Evolutionary conservation across 2,888 invertebrate genomes (phyloP), one percentile per base, ranked within the genome.

Genomic region (Dryobota labecula): DNA sequence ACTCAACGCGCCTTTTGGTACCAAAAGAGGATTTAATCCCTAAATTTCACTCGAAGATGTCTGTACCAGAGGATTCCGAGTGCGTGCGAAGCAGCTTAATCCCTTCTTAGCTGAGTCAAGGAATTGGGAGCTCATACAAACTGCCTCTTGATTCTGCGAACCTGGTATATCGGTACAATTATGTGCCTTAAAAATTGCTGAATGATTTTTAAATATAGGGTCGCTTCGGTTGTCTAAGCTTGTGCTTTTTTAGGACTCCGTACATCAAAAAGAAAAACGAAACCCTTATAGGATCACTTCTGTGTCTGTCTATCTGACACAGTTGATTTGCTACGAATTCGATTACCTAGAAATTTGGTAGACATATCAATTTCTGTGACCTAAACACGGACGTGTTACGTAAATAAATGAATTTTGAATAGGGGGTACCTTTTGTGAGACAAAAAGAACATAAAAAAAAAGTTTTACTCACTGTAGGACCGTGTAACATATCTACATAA

Each of bases 91-190:
- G 90, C 87, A 83, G 84, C 89, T 90, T 94, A 93, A 94, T 94
- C 94, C 92, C 86, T 88, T 86, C 91, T 93, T 91, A 92, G 92
- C 93, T 90, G 93, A 92, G 90, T 91, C 90, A 84, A 90, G 89
- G 88, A 91, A 93, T 92, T 88, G 89, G 84, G 89, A 87, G 86
- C 89, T 90, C 90, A 87, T 89, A 90, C 87, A 90, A 89, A 90
- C 87, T 87, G 89, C 86, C 88, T 89, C 87, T 85, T 87, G 86
- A 86, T 89, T 90, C 86, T 87, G 86, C 82, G 70, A 73, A n/a
- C 80, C 74, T 86, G 83, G 85, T 86, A 86, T 80, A 87, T 85
- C 58, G 56, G 66, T 74, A 73, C 72, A 78, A 81, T 83, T 78
- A 81, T 73, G 30, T 71, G 33, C 45, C 20, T 47, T 51, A 73